Evolutionary conservation across 2,113 vertebrate species (phyloP).

Genomic region (Gopherus flavomarginatus): DNA sequence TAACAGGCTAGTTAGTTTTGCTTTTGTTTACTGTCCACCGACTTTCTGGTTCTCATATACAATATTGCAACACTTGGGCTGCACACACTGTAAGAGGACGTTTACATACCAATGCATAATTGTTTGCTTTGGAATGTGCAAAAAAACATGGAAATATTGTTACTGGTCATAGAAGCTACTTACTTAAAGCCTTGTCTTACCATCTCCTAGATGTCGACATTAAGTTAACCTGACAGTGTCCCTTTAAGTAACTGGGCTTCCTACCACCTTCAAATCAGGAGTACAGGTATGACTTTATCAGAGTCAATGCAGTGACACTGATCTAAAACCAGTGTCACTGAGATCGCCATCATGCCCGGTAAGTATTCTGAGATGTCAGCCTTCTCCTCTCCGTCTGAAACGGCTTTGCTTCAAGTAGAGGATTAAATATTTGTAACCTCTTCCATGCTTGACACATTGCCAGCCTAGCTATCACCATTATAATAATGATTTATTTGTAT

Average conservation of each 20-base stretch:
- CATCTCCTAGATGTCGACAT: neutral
- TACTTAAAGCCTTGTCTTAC: neutral
- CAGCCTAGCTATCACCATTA: neutral
- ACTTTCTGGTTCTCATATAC: neutral
- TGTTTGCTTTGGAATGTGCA: neutral
- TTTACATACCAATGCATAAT: neutral
- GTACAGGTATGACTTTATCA: neutral
- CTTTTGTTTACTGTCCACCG: neutral
- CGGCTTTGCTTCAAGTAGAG: neutral
- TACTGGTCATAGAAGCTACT: neutral
- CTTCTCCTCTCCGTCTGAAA: neutral
- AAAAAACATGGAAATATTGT: neutral
- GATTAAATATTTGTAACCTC: neutral
- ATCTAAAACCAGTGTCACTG: neutral
- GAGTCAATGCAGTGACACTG: neutral
- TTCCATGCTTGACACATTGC: neutral
- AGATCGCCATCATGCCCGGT: neutral
- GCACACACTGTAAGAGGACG: neutral
- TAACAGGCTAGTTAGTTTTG: neutral
- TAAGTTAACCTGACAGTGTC: neutral
- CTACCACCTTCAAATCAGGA: neutral
- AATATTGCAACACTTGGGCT: neutral
- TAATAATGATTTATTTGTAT: neutral
- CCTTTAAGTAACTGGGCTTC: neutral
- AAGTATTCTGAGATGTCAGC: accelerated